These are phyloP conservation scores for Trinorchestia longiramus DNA, from an alignment of 1,140 invertebrate genomes.

Conservation along the genomic window DNA sequence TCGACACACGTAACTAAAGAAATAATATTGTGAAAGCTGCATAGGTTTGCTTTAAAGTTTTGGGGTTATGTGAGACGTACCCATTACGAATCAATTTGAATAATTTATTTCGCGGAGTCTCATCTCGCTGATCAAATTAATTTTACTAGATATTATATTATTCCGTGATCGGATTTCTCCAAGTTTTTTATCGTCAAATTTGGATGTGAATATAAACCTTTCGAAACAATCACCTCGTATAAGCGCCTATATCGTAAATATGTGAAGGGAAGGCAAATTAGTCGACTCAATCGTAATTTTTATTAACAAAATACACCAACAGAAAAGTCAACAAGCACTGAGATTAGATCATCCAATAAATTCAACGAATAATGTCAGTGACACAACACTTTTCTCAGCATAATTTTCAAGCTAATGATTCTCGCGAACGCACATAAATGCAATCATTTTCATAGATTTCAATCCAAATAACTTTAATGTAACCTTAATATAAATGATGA, in stretches of 20 bases:
- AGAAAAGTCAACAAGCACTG: slow-evolving; percentile 49
- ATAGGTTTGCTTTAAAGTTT: too few species aligned
- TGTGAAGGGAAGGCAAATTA: not conserved
- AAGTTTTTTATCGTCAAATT: too few species aligned
- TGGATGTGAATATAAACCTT: too few species aligned
- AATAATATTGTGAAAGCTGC: not conserved
- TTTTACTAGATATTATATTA: not conserved
- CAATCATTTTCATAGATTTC: not conserved
- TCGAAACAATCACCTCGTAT: too few species aligned
- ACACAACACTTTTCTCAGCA: not conserved
- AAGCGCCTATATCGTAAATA: not conserved
- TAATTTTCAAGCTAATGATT: not conserved
- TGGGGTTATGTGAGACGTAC: not conserved
- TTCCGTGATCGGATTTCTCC: not conserved
- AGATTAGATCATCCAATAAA: slow-evolving; percentile 32
- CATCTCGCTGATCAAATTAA: not conserved
- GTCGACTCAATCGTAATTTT: slow-evolving; percentile 4
- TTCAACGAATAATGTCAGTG: slow-evolving; percentile 15
- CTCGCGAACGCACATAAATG: not conserved
- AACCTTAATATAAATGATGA: not conserved
- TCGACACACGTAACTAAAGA: not conserved
- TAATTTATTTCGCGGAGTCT: not conserved
- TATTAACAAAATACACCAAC: slow-evolving; percentile 55
- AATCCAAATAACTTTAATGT: not conserved
- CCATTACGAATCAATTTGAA: not conserved